These are phyloP conservation scores for Pyrgus malvae DNA, from an alignment of 2,888 invertebrate species.

Conservation along the genomic window DNA sequence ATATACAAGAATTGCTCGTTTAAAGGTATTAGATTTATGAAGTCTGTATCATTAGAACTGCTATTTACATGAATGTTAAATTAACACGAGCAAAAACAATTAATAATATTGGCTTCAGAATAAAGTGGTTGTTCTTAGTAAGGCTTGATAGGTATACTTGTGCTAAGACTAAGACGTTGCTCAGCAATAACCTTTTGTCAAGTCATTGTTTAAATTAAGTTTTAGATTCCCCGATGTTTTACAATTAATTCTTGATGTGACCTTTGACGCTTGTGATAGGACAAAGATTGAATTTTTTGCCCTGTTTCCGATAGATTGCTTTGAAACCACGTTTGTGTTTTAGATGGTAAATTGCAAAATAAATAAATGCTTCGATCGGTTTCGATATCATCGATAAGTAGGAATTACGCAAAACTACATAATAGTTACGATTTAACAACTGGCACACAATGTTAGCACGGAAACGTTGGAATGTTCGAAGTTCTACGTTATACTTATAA, in stretches of 20 bases:
- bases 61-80: too few relatives aligned
- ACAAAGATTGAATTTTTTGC: slow-evolving; percentile 8
- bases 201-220: slow-evolving; percentile 17
- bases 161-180: too few relatives aligned
- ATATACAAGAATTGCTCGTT: too few relatives aligned
- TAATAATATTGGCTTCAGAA: too few relatives aligned
- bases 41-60: too few relatives aligned
- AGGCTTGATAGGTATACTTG: too few relatives aligned
- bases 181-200: background rate
- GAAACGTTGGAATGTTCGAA: slow-evolving; percentile 17
- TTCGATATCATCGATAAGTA: background rate
- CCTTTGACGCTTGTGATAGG: slow-evolving; percentile 11
- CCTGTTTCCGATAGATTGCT: slow-evolving; percentile 3
- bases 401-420: slow-evolving; percentile 12
- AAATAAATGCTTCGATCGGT: background rate
- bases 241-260: slow-evolving; percentile 8
- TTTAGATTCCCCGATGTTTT: slow-evolving; percentile 2
- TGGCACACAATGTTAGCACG: slow-evolving; percentile 8
- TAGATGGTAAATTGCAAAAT: background rate
- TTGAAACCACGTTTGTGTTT: slow-evolving; percentile 2
- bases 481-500: slow-evolving; percentile 15
- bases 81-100: too few relatives aligned
- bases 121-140: too few relatives aligned
- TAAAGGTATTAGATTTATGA: too few relatives aligned
- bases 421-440: slow-evolving; percentile 4